Base-by-base conservation (phyloP, 92 coral and sea anemone species). In the Pocillopora meandrina region DNA sequence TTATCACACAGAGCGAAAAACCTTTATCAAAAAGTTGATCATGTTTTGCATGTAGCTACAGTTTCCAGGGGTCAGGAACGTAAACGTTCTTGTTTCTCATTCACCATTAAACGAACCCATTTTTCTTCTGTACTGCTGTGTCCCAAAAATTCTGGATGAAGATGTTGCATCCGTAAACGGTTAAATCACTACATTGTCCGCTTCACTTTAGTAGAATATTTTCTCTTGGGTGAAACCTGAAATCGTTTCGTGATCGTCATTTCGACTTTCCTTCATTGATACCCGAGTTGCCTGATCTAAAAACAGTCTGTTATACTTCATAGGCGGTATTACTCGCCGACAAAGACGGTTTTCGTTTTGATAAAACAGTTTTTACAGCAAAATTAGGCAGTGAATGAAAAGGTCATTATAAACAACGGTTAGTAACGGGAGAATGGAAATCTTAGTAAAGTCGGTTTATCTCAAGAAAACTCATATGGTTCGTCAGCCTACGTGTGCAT, bases 301-400 rank as follows among this genome's bases (percentile, higher is more conserved):
- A 63, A 63, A 68, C 55, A 10, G 56, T 70, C 74, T 70, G 55
- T 70, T 70, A 20, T 16, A 35, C 7, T 16, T 70, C 55, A 34
- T 70, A 36, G 55, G 74, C 23, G 74, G 74, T 17, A 70, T 34
- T 70, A 18, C 35, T 8, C 33, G 17, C 71, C 35, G 36, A 42
- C 82, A 78, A 78, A 78, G 62, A 26, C 10, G 84, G 52, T 80
- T 66, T 55, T 56, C 62, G 56, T 67, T 80, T 80, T 55, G 83
- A 78, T 78, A 78, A 78, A 78, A 78, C 68, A 78, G 83, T 47
- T 64, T 78, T 78, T 42, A 78, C 81, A 77, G 72, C 16, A 55
- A 78, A 78, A 63, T 21, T 16, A 31, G 36, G 23, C 65, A 64
- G 34, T 26, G 35, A 61, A 67, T 67, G 78, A 33, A 34, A 76